phyloP scores from a whole-genome alignment of 2,888 invertebrate species.

The Euproctis similis region DNA sequence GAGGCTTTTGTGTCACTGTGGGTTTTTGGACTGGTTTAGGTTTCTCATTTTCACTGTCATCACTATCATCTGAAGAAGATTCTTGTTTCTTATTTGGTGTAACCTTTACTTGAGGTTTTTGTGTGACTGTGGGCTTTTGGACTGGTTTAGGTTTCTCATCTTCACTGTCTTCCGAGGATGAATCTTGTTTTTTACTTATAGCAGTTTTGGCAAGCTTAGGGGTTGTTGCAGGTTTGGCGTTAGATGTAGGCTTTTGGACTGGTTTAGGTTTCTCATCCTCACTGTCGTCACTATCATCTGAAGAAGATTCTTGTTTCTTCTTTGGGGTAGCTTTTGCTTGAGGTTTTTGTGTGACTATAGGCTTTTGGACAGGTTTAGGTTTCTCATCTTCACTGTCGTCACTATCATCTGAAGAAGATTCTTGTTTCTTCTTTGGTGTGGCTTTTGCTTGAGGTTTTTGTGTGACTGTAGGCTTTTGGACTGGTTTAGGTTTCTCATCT shows the following conservation, averaged over 20 bases:
- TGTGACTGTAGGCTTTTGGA: conserved; percentile 19
- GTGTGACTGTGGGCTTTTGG: conserved; percentile 7
- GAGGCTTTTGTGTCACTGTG: conserved; percentile 17
- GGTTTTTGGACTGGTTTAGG: conserved; percentile 22
- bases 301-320: conserved; percentile 32
- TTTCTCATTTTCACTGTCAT: conserved; percentile 46
- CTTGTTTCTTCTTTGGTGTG: conserved; percentile 27
- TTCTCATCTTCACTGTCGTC: conserved; percentile 46
- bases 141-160: conserved; percentile 28
- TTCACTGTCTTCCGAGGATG: conserved; percentile 42
- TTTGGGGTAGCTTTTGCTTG: conserved; percentile 21
- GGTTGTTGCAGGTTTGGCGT: conserved; percentile 11
- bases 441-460: conserved; percentile 26
- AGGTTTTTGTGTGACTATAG: conserved; percentile 21
- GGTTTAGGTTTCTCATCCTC: conserved; percentile 33
- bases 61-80: conserved; percentile 50
- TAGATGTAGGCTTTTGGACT: conserved; percentile 18
- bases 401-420: conserved; percentile 46
- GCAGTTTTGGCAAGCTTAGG: conserved; percentile 9
- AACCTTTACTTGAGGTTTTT: conserved; percentile 19
- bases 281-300: conserved; percentile 39
- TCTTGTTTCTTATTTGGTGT: conserved; percentile 26
- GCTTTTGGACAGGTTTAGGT: conserved; percentile 18
- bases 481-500: conserved; percentile 34
- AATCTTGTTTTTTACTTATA: conserved; percentile 31